Conservation (phyloP, 1,140 invertebrate genomes). For the Trachymyrmex septentrionalis region DNA sequence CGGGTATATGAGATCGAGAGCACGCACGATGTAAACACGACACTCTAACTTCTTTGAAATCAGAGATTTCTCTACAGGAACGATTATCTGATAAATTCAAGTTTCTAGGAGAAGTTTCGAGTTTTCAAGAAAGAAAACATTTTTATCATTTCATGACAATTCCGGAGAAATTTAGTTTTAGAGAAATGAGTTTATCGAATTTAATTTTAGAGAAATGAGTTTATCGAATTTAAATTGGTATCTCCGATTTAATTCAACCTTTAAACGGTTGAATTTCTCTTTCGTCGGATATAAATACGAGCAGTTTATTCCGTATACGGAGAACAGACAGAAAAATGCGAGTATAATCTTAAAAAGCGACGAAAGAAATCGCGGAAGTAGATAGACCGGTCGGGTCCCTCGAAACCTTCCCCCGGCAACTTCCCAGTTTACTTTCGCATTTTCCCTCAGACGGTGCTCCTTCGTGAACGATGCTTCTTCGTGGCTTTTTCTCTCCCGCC, state of each 20-base stretch:
- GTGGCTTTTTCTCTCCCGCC: slow-evolving; percentile 50
- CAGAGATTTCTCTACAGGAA: slow-evolving; percentile 7
- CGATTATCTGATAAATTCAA: slow-evolving; percentile 34
- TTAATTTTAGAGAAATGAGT: slow-evolving; percentile 16
- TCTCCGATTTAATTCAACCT: too few relatives aligned
- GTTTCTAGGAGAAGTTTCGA: not conserved
- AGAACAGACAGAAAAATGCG: slow-evolving; percentile 6
- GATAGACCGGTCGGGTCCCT: not conserved
- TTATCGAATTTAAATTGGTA: slow-evolving; percentile 6
- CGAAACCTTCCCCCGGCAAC: too few relatives aligned
- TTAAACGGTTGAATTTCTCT: not conserved
- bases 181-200: not conserved
- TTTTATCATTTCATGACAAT: not conserved
- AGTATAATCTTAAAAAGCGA: slow-evolving; percentile 8
- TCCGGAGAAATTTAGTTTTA: slow-evolving; percentile 21
- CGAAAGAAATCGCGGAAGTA: slow-evolving; percentile 36
- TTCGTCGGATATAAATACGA: not conserved
- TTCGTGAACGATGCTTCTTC: slow-evolving; percentile 1
- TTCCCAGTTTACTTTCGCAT: slow-evolving; percentile 9
- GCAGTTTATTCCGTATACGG: not conserved
- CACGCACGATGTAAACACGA: slow-evolving; percentile 40
- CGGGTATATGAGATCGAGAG: slow-evolving; percentile 12
- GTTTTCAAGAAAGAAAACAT: slow-evolving; percentile 62
- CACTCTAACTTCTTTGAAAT: slow-evolving; percentile 56
- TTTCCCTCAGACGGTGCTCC: slow-evolving; percentile 11